These are phyloP conservation scores for Brachyhypopomus occidentalis DNA, from an alignment of 2,113 vertebrate species.

Conservation along the genomic window DNA sequence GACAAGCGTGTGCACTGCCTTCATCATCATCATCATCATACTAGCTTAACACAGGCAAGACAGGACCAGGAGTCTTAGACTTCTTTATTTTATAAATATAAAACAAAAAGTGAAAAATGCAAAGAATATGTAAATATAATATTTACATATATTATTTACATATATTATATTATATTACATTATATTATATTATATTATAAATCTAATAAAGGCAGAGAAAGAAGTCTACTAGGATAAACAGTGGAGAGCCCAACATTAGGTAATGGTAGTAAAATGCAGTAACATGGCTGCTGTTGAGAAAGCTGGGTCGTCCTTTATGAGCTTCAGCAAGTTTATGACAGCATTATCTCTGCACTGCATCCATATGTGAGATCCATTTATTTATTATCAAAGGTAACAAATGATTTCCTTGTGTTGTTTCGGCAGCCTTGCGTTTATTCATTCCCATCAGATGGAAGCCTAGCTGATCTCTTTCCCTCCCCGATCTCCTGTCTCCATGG, in stretches of 20 bases:
- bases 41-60: too few relatives aligned
- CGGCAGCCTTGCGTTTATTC: constrained; percentile 64
- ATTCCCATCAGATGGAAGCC: constrained; percentile 71
- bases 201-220: too few relatives aligned
- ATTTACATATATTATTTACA: background rate
- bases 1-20: too few relatives aligned
- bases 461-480: constrained; percentile 67
- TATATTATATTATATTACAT: background rate
- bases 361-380: constrained; percentile 58
- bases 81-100: too few relatives aligned
- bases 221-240: background rate
- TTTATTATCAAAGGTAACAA: constrained; percentile 66
- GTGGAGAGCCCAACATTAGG: background rate
- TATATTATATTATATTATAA: background rate
- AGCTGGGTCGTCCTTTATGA: background rate
- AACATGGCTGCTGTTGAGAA: constrained; percentile 12
- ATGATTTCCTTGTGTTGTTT: constrained; percentile 69
- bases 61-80: too few relatives aligned
- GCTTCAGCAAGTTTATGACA: constrained; percentile 57
- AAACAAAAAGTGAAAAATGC: background rate
- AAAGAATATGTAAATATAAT: background rate
- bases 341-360: constrained; percentile 61
- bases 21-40: too few relatives aligned
- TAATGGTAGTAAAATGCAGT: constrained; percentile 1
- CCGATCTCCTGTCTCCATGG: constrained; percentile 60